Evolutionary conservation across 2,888 invertebrate genomes (phyloP).

Genomic region (Cetonia aurata): DNA sequence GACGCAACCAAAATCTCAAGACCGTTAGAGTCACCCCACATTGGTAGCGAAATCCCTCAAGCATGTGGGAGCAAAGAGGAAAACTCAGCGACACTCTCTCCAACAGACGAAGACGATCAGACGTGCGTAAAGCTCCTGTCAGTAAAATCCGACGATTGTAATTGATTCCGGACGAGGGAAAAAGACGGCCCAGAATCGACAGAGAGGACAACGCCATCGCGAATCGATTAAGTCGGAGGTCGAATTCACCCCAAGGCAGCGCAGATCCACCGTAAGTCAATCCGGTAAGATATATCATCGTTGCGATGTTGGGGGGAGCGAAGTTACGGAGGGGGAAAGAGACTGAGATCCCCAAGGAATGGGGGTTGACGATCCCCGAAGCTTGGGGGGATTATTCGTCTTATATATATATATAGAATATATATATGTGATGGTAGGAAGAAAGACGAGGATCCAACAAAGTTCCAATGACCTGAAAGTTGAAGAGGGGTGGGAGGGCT

Average conservation of each 20-base stretch:
- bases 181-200: neutral
- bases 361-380: no score
- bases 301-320: neutral
- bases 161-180: constrained; percentile 19
- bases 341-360: no score
- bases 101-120: no score
- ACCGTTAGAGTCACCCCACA: no score
- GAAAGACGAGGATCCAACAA: no score
- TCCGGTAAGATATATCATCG: constrained; percentile 29
- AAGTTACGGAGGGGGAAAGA: neutral
- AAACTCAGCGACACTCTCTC: no score
- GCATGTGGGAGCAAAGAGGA: no score
- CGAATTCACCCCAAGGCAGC: constrained; percentile 11
- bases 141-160: constrained; percentile 11
- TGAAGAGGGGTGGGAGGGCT: neutral
- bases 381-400: neutral
- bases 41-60: no score
- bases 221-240: constrained; percentile 31
- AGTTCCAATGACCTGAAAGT: no score
- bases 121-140: no score
- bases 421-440: neutral
- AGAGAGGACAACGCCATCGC: neutral
- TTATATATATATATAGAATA: no score
- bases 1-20: no score
- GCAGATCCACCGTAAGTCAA: constrained; percentile 19